A percentile compares a stretch with the other conserved stretches of the same genome.
Conservation (phyloP, 1,140 invertebrate species). For the Agrilus planipennis region DNA sequence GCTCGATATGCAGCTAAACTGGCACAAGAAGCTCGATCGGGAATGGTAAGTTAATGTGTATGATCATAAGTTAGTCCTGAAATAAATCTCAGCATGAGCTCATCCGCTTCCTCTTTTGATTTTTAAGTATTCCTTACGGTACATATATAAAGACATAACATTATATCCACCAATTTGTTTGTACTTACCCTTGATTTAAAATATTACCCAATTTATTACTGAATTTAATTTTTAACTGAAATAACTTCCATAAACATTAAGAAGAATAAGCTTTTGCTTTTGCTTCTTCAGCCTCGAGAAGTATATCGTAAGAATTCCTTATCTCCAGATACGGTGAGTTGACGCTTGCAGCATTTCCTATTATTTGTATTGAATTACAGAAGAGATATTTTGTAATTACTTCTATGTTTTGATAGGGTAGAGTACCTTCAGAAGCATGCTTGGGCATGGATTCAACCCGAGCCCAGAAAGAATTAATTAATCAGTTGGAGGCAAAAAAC, state of each 20-base stretch:
- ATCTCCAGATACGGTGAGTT: slow-evolving; percentile 42
- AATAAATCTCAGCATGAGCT: background rate
- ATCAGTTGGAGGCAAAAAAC: slow-evolving; percentile 91
- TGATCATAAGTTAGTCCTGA: background rate
- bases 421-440: slow-evolving; percentile 64
- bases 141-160: no score
- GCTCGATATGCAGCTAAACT: slow-evolving; percentile 89
- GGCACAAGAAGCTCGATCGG: slow-evolving; percentile 74
- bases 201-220: no score
- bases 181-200: no score
- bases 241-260: slow-evolving; percentile 4
- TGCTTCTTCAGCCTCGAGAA: slow-evolving; percentile 38
- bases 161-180: no score
- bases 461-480: slow-evolving; percentile 85
- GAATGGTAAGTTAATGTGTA: slow-evolving; percentile 49
- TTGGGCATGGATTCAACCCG: slow-evolving; percentile 68
- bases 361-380: background rate
- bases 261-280: slow-evolving; percentile 33
- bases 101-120: background rate
- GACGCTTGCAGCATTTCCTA: slow-evolving; percentile 2
- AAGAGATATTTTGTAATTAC: background rate
- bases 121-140: no score
- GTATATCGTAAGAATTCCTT: slow-evolving; percentile 40
- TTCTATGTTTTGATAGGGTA: slow-evolving; percentile 39
- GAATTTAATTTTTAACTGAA: no score